phyloP scores from a whole-genome alignment of 2,113 vertebrate genomes.

The Sula dactylatra region DNA sequence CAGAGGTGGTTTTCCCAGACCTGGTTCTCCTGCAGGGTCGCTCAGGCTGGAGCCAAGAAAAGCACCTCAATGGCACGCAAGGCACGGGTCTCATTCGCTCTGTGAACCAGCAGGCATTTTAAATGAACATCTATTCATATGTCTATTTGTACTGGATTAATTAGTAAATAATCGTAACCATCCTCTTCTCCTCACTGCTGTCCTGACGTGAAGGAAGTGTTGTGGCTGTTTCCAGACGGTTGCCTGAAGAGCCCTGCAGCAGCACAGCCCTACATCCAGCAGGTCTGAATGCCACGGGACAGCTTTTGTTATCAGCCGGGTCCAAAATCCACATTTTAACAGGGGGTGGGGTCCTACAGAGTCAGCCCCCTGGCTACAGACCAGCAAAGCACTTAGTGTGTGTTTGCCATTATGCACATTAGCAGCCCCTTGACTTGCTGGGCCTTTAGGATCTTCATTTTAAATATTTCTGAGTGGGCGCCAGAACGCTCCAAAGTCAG shows the following conservation, averaged over 20 bases:
- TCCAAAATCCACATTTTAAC: accelerated
- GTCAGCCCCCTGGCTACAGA: background rate
- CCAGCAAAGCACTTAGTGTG: background rate
- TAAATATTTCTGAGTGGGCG: accelerated
- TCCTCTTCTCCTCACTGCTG: background rate
- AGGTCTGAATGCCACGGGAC: accelerated
- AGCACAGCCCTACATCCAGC: background rate
- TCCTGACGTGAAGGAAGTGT: background rate
- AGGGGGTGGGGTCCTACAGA: background rate
- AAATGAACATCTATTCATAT: background rate
- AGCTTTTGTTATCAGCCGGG: background rate
- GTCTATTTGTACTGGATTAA: background rate
- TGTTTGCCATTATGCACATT: accelerated
- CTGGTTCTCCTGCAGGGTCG: background rate
- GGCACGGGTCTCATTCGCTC: accelerated
- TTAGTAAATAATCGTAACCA: background rate
- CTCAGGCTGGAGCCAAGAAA: background rate
- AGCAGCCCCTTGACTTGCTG: background rate
- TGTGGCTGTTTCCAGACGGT: background rate
- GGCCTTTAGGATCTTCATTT: accelerated
- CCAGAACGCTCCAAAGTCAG: accelerated
- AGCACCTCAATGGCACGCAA: accelerated
- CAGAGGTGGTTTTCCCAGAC: background rate
- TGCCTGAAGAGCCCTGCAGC: background rate
- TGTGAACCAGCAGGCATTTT: background rate